A percentile compares a stretch with the other conserved stretches of the same genome.
These are phyloP conservation scores for Sceloporus tristichus DNA, from an alignment of 2,113 vertebrate species.

Conservation along the genomic window DNA sequence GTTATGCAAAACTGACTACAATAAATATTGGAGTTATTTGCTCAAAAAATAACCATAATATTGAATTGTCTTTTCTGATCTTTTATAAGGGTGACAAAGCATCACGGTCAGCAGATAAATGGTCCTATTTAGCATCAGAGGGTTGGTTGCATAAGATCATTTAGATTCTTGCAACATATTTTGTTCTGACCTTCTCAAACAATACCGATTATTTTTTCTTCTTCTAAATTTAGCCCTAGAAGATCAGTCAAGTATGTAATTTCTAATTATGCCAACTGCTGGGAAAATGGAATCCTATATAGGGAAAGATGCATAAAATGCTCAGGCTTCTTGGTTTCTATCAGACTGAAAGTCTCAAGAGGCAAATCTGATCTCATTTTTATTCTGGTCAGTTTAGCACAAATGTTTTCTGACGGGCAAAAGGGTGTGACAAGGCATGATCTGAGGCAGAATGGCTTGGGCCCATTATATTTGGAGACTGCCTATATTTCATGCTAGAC, in stretches of 20 bases:
- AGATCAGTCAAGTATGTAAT: slow-evolving; percentile 44
- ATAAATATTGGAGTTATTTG: slow-evolving; percentile 16
- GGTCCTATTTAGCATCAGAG: not conserved
- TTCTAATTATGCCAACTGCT: slow-evolving; percentile 34
- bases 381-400: not conserved
- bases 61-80: not conserved
- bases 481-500: not conserved
- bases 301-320: not conserved
- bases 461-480: not conserved
- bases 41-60: slow-evolving; percentile 30
- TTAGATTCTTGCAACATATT: slow-evolving; percentile 12
- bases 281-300: slow-evolving; percentile 8
- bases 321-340: slow-evolving; percentile 6
- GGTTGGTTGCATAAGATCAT: not conserved
- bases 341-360: not conserved
- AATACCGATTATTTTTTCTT: not conserved
- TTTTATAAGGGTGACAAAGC: fast-evolving
- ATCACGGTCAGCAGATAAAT: not conserved
- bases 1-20: not conserved
- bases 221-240: slow-evolving; percentile 17
- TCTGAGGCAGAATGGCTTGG: not conserved
- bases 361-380: not conserved
- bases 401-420: not conserved
- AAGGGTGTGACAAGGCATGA: not conserved
- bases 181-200: slow-evolving; percentile 12